Evolutionary conservation across 1,140 invertebrate species (phyloP).

Genomic region (Drosophila ananassae): DNA sequence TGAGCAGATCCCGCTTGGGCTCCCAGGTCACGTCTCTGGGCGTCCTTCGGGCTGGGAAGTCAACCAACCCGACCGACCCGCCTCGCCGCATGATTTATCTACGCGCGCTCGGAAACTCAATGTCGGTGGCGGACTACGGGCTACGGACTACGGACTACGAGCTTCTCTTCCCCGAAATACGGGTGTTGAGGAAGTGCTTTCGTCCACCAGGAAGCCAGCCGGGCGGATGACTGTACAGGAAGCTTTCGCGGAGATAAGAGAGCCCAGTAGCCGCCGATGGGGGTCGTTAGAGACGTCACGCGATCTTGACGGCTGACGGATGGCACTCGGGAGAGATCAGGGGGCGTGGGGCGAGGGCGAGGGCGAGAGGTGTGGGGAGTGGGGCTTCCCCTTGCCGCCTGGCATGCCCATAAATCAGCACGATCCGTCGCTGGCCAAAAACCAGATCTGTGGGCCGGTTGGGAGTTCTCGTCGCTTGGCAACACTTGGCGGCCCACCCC

Average conservation of each 20-base stretch:
- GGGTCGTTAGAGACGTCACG: constrained; percentile 9
- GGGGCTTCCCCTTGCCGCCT: not conserved
- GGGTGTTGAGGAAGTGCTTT: constrained; percentile 30
- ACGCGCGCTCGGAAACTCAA: constrained; percentile 44
- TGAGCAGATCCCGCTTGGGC: constrained; percentile 6
- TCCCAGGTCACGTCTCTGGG: constrained; percentile 30
- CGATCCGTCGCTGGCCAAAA: not conserved
- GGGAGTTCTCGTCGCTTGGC: no score
- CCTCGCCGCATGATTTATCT: constrained; percentile 49
- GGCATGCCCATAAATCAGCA: not conserved
- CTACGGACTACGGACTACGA: not conserved
- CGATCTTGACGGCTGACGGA: constrained; percentile 10
- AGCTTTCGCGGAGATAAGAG: constrained; percentile 24
- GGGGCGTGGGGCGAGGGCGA: not conserved
- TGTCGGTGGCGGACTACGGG: not conserved
- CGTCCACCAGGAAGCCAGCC: constrained; percentile 25
- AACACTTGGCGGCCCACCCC: not conserved
- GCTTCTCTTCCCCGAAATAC: not conserved
- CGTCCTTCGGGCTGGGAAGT: constrained; percentile 38
- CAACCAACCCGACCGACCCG: constrained; percentile 37
- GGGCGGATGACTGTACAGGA: constrained; percentile 18
- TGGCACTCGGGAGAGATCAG: constrained; percentile 1
- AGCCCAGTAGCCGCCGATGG: not conserved
- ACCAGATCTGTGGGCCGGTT: not conserved
- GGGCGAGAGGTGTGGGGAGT: no score